Conservation (phyloP, 2,797 vertebrate genomes). For the Brachyalestes nurse region DNA sequence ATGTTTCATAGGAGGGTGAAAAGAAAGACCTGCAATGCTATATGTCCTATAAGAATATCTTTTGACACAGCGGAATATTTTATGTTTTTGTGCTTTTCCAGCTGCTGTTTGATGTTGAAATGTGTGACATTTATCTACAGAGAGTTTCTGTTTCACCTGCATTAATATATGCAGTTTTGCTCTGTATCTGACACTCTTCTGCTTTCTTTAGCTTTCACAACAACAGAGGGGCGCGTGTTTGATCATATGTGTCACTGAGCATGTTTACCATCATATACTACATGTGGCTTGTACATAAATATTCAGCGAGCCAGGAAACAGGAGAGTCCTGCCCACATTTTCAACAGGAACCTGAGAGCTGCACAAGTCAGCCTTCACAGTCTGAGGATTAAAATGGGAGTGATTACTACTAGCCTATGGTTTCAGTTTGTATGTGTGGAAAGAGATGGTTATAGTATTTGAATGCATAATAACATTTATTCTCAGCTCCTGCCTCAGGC, state of each 20-base stretch:
- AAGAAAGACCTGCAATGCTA: not conserved
- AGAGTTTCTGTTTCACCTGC: not conserved
- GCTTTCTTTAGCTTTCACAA: slow-evolving; percentile 19
- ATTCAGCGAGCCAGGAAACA: slow-evolving; percentile 11
- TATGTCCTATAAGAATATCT: not conserved
- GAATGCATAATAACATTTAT: not conserved
- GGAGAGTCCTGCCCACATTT: not conserved
- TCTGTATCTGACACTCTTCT: not conserved
- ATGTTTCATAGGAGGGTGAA: not conserved
- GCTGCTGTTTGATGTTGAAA: slow-evolving; percentile 23
- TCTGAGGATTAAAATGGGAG: slow-evolving; percentile 15
- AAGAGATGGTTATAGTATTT: slow-evolving; percentile 21
- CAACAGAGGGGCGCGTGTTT: slow-evolving; percentile 8
- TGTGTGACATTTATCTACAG: slow-evolving; percentile 31
- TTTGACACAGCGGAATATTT: not conserved
- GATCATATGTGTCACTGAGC: slow-evolving; percentile 20
- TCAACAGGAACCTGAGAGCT: not conserved
- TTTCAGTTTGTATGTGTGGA: not conserved
- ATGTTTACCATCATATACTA: slow-evolving; percentile 1
- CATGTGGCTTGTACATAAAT: slow-evolving; percentile 13
- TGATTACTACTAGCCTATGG: not conserved
- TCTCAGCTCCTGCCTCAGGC: not conserved
- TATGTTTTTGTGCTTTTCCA: slow-evolving; percentile 8
- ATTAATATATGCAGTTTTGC: slow-evolving; percentile 8
- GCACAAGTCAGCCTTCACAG: slow-evolving; percentile 11